Evolutionary conservation across 1,140 invertebrate species (phyloP).

Genomic region (Rhagoletis pomonella): DNA sequence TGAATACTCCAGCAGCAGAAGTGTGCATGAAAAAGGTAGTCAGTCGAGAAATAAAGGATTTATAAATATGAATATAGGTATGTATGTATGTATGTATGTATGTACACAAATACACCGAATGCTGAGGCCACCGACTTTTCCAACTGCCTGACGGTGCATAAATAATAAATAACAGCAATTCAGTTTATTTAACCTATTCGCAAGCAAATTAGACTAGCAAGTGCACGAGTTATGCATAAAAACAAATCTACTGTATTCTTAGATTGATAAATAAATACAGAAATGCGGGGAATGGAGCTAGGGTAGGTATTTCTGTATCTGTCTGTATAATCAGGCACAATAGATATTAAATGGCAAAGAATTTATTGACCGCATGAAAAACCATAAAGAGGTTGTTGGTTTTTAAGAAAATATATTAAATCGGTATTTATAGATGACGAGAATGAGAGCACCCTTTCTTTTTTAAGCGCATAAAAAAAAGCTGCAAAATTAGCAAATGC

Average conservation of each 20-base stretch:
- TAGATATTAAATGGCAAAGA: neutral
- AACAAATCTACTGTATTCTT: neutral
- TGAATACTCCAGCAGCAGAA: too few relatives aligned
- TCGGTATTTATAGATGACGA: neutral
- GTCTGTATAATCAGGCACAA: neutral
- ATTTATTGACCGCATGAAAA: neutral
- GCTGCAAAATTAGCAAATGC: too few relatives aligned
- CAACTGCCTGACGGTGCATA: neutral
- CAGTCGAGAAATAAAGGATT: too few relatives aligned
- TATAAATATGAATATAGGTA: too few relatives aligned
- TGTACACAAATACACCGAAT: neutral
- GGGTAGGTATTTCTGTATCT: too few relatives aligned
- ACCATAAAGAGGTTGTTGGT: neutral
- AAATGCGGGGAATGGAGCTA: neutral
- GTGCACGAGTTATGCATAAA: neutral
- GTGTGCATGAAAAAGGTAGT: too few relatives aligned
- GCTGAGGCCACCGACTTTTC: neutral
- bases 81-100: neutral
- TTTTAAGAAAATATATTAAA: neutral
- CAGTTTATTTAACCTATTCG: conserved; percentile 30
- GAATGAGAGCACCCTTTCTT: too few relatives aligned
- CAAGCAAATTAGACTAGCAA: conserved; percentile 1
- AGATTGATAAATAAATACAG: neutral
- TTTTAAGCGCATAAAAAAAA: too few relatives aligned
- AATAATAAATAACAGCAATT: conserved; percentile 30